Base-by-base conservation (phyloP, 1,140 invertebrate genomes). In the Macrobrachium rosenbergii region DNA sequence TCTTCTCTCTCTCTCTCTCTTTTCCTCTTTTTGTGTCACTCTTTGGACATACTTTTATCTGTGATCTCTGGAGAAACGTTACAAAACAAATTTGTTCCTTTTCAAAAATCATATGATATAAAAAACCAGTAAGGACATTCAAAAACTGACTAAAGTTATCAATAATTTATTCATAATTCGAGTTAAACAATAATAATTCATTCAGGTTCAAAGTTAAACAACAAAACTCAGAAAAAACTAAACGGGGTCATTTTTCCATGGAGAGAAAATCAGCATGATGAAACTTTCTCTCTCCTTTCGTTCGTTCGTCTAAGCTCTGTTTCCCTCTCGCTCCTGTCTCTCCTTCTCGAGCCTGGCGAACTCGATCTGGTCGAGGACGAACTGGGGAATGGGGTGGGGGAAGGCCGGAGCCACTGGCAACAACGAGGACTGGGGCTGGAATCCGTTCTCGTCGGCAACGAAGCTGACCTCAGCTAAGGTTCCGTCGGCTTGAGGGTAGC, bases 301-400 rank as follows among this genome's bases (percentile, higher is more conserved):
- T 8, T 10, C 12, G 12, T 52, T 52, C 52, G 52, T 52, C 12
- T 52, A 52, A 52, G 52, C 52, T 8, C 52, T 52, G 12, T 10
- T 23, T 28, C 21, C 69, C 37, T 72, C 69, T 12, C 69, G 19
- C 2, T 23, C 23, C 69, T 72, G 23, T 17, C 21, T 14, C 21
- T 72, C 69, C 23, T 72, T 43, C 69, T 72, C 69, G 69, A 72
- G 69, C 14, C 69, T 17, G 21, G 69, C 69, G 69, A 72, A 72
- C 69, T 72, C 69, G 69, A 72, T 72, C 69, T 72, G 69, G 69
- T 72, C 69, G 69, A 72, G 69, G 69, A 72, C 69, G 69, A 72
- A 72, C 69, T 72, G 69, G 3, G 69, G 69, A n/a, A 72, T 72
- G 5, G 69, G 69, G 69, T 72, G 69, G 69, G 69, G 69, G 69